phyloP scores from a whole-genome alignment of 2,113 vertebrate species.

The Marcusenius ussheri region DNA sequence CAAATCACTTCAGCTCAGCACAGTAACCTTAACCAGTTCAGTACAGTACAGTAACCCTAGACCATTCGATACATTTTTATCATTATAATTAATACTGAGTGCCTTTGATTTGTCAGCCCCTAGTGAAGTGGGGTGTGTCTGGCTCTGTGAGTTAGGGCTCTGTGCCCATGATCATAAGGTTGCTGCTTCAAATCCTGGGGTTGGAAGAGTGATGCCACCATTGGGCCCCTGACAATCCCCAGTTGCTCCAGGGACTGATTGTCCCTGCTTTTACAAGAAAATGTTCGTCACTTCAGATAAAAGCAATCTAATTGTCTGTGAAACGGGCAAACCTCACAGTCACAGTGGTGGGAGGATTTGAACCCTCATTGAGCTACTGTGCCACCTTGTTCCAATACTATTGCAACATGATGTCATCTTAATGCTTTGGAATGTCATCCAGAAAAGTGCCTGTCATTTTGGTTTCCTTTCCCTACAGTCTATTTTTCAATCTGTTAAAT shows the following conservation, averaged over 20 bases:
- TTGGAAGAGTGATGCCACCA: not conserved
- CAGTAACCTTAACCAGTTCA: not conserved
- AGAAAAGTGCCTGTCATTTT: not conserved
- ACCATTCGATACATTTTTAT: not conserved
- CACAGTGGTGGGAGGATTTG: not conserved
- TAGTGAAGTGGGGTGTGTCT: not conserved
- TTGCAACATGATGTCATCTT: not conserved
- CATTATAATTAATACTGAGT: not conserved
- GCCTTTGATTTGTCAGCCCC: not conserved
- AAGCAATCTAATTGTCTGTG: not conserved
- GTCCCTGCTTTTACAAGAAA: not conserved
- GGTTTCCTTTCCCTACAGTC: not conserved
- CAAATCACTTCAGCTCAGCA: not conserved
- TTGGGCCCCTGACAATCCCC: not conserved
- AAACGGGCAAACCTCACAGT: not conserved
- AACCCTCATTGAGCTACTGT: not conserved
- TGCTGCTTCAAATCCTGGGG: not conserved
- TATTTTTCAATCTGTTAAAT: not conserved
- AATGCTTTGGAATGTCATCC: not conserved
- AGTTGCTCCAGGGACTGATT: not conserved
- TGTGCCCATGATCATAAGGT: not conserved
- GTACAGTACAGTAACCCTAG: not conserved
- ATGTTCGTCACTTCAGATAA: not conserved
- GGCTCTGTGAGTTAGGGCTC: not conserved
- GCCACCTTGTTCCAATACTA: not conserved